phyloP scores from a whole-genome alignment of 2,888 invertebrate species.

The Phoenoteleia sp. region DNA sequence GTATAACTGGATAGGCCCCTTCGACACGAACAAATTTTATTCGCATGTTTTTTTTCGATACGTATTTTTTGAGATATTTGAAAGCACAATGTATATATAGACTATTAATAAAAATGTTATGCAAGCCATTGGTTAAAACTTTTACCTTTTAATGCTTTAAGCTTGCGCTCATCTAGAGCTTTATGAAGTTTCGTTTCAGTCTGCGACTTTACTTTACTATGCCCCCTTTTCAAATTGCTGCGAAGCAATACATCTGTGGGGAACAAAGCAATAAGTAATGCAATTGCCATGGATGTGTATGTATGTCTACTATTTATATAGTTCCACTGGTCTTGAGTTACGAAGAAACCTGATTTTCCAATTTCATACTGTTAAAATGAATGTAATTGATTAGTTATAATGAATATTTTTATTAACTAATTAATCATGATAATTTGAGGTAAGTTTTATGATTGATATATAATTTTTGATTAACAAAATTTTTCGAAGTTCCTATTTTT shows the following conservation, averaged over 20 bases:
- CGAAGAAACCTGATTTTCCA: slow-evolving; percentile 1
- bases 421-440: too few relatives aligned
- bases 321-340: slow-evolving; percentile 2
- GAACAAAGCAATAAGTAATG: slow-evolving; percentile 20
- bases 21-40: too few relatives aligned
- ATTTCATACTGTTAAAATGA: slow-evolving; percentile 17
- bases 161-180: neutral
- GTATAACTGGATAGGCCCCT: too few relatives aligned
- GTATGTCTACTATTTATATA: neutral
- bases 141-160: slow-evolving; percentile 20
- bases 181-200: neutral
- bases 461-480: too few relatives aligned
- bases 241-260: slow-evolving; percentile 7
- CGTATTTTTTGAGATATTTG: too few relatives aligned
- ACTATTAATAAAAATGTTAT: neutral
- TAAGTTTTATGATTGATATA: too few relatives aligned
- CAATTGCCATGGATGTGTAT: slow-evolving; percentile 21
- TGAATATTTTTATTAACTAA: too few relatives aligned
- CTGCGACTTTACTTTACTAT: neutral
- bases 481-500: too few relatives aligned
- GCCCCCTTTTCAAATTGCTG: slow-evolving; percentile 32
- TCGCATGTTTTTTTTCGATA: too few relatives aligned
- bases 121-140: neutral
- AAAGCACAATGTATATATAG: neutral
- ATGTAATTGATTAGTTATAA: too few relatives aligned